Conservation (phyloP, 2,888 invertebrate genomes). For the Trisateles emortualis region DNA sequence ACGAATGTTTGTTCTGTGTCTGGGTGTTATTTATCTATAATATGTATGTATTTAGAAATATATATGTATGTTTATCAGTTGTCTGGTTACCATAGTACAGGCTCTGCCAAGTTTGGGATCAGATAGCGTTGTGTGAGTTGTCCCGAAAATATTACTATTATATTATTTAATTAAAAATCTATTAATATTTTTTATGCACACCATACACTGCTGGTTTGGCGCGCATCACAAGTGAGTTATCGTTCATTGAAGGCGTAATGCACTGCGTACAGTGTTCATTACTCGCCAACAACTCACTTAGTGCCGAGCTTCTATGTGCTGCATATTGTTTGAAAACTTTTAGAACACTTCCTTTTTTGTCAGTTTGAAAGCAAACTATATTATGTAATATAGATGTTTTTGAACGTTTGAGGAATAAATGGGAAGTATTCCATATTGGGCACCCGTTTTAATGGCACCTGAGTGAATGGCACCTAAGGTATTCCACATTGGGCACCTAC, state of each 20-base stretch:
- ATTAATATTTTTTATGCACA: conserved; percentile 9
- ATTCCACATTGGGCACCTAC: no score
- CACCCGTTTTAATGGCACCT: no score
- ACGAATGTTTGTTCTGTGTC: no score
- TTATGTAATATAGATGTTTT: no score
- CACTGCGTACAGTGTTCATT: conserved; percentile 68
- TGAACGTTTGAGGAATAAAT: background rate
- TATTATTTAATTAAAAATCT: background rate
- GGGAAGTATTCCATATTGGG: no score
- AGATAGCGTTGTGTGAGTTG: background rate
- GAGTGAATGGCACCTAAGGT: no score
- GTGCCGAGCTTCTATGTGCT: conserved; percentile 35
- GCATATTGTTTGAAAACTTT: conserved; percentile 16
- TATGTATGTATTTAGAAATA: no score
- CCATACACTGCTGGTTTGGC: conserved; percentile 34
- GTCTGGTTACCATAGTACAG: no score
- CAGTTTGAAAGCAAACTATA: background rate
- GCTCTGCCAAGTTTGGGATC: no score
- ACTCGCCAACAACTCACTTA: conserved; percentile 65
- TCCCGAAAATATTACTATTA: background rate
- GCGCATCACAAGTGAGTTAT: conserved; percentile 69
- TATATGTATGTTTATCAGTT: no score
- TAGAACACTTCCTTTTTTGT: background rate
- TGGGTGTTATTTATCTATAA: no score
- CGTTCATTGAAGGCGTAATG: conserved; percentile 77